Evolutionary conservation across 2,888 invertebrate genomes (phyloP).

Genomic region (Spodoptera littoralis): DNA sequence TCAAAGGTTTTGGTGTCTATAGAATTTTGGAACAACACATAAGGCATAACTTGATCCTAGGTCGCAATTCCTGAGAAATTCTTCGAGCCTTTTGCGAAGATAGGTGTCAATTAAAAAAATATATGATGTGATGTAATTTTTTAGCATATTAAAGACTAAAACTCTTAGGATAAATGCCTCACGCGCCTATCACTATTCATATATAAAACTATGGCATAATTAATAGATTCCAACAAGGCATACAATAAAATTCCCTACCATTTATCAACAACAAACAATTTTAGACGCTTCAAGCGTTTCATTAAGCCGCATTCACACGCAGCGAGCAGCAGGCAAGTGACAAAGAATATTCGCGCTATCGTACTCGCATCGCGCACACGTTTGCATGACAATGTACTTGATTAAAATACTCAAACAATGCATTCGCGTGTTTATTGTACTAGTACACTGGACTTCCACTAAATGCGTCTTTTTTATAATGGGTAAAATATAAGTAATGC

Average conservation of each 20-base stretch:
- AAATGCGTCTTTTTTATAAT: slow-evolving; percentile 17
- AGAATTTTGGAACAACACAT: too few species aligned
- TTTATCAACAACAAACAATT: slow-evolving; percentile 1
- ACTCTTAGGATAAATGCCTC: too few species aligned
- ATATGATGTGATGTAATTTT: too few species aligned
- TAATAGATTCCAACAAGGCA: too few species aligned
- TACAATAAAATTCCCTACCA: background rate
- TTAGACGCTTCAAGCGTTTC: slow-evolving; percentile 3
- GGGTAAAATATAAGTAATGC: background rate
- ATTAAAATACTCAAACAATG: slow-evolving; percentile 46
- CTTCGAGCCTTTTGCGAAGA: too few species aligned
- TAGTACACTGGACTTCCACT: slow-evolving; percentile 22
- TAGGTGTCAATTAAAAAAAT: too few species aligned
- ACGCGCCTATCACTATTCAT: too few species aligned
- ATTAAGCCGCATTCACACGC: slow-evolving; percentile 2
- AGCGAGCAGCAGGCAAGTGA: background rate
- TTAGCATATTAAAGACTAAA: too few species aligned
- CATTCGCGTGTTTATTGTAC: slow-evolving; percentile 44
- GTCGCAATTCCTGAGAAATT: too few species aligned
- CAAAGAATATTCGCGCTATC: slow-evolving; percentile 30
- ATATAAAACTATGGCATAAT: too few species aligned
- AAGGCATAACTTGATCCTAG: too few species aligned
- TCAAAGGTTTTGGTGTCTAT: too few species aligned
- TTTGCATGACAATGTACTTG: slow-evolving; percentile 48
- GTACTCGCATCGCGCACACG: slow-evolving; percentile 17